These are phyloP conservation scores for Diuraphis noxia DNA, from an alignment of 1,140 invertebrate species.

Conservation along the genomic window DNA sequence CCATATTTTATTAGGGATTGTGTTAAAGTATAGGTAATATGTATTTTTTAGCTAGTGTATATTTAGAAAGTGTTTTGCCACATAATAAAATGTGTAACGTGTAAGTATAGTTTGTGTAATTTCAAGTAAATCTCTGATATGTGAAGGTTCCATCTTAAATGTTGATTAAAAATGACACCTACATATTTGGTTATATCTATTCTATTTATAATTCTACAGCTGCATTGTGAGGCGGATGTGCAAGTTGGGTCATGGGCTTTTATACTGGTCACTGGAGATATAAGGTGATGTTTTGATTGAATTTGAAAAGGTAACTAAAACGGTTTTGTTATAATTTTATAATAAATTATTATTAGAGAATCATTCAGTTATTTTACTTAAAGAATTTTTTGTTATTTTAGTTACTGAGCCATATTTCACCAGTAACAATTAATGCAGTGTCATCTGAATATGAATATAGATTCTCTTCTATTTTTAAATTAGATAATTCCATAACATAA, in stretches of 20 bases:
- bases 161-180: too few species aligned
- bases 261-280: neutral
- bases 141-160: too few species aligned
- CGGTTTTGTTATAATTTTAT: neutral
- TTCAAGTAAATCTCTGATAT: too few species aligned
- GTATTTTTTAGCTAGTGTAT: too few species aligned
- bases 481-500: constrained; percentile 2
- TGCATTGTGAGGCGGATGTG: neutral
- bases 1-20: too few species aligned
- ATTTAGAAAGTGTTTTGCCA: too few species aligned
- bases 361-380: neutral
- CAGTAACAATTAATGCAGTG: neutral
- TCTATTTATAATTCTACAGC: too few species aligned
- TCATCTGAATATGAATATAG: neutral
- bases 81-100: too few species aligned
- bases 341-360: neutral
- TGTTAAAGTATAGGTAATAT: too few species aligned
- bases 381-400: neutral
- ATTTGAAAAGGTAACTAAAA: neutral
- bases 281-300: neutral
- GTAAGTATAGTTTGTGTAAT: too few species aligned
- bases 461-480: neutral
- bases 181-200: too few species aligned
- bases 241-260: neutral
- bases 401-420: neutral